Conservation (phyloP, 2,888 invertebrate species). For the Pandemis cinnamomeana region DNA sequence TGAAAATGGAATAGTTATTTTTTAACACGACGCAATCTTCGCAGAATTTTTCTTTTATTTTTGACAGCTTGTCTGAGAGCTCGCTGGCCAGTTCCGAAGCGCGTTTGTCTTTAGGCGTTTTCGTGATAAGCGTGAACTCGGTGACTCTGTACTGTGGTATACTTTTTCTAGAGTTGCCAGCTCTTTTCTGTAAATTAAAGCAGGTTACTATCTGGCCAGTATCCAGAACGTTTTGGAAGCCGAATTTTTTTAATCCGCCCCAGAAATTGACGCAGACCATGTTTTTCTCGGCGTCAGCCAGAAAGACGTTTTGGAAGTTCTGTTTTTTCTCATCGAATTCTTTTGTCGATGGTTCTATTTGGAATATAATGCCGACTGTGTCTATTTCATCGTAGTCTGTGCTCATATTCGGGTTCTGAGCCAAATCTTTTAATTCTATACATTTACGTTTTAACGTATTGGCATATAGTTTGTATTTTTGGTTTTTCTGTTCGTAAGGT, state of each 20-base stretch:
- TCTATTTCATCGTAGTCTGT: conserved; percentile 88
- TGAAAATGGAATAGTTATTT: conserved; percentile 57
- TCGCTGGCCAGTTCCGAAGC: conserved; percentile 75
- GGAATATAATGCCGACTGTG: conserved; percentile 87
- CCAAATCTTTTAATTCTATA: conserved; percentile 76
- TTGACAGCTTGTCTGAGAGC: conserved; percentile 62
- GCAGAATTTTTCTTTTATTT: conserved; percentile 58
- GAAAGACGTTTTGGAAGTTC: conserved; percentile 84
- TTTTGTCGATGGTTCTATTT: conserved; percentile 77
- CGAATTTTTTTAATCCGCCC: conserved; percentile 80
- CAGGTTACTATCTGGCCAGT: conserved; percentile 84
- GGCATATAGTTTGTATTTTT: conserved; percentile 49
- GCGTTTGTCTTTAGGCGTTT: conserved; percentile 83
- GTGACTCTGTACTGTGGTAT: conserved; percentile 86
- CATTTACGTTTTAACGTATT: conserved; percentile 65
- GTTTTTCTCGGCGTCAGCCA: conserved; percentile 83
- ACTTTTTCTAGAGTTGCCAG: conserved; percentile 76
- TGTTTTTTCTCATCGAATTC: conserved; percentile 65
- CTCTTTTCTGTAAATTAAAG: conserved; percentile 86
- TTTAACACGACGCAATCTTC: conserved; percentile 65
- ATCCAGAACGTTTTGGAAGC: conserved; percentile 83
- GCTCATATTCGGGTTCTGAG: conserved; percentile 53
- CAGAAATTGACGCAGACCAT: conserved; percentile 83
- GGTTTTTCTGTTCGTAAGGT: conserved; percentile 54
- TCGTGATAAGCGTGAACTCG: conserved; percentile 86